Base-by-base conservation (phyloP, 23 tunicate genomes). In the Trididemnum miniatum region DNA sequence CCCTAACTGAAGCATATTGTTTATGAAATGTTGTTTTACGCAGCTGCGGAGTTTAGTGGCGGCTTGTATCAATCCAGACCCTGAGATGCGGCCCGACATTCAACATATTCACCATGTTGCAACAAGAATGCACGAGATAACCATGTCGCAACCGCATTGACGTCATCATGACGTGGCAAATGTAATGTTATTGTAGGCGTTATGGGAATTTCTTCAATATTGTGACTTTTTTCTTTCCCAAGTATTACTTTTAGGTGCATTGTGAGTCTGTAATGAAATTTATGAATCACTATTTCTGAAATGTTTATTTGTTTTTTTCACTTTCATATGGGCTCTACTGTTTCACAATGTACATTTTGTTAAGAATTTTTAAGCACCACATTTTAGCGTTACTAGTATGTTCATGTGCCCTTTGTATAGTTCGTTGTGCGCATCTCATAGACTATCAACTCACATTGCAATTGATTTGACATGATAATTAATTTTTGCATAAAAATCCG, bases 81-180 rank as follows among this genome's bases (percentile, higher is more conserved):
- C 99, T n/a, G 92, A 87, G 20, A 83, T 71, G 44, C 83, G 99
- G 35, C 99, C 99, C 1, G 99, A 89, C 37, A 90, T 95, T 34
- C 36, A 64, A 39, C 34, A 91, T 51, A 73, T 95, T 20, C 81
- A 65, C 67, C 59, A 84, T 24, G 87, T 93, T 1, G 98, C 98
- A 3, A 76, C 77, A 38, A 59, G 25, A 24, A 93, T 93, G 98
- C 65, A 84, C 51, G 88, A 93, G 49, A 27, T 26, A 35, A 79
- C 90, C 31, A 79, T 63, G 54, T 1, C 71, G 1, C 69, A 71
- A 57, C 30, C 84, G 4, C 82, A 77, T 32, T 77, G 28, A 77
- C 31, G 29, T 12, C 67, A n/a, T 24, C 67, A 62, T 15, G 54
- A 9, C 54, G 54, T 44, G 15, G 54, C 54, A n/a, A n/a, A n/a